Conservation (phyloP, 2,113 vertebrate species). For the Rhynchomys soricoides region DNA sequence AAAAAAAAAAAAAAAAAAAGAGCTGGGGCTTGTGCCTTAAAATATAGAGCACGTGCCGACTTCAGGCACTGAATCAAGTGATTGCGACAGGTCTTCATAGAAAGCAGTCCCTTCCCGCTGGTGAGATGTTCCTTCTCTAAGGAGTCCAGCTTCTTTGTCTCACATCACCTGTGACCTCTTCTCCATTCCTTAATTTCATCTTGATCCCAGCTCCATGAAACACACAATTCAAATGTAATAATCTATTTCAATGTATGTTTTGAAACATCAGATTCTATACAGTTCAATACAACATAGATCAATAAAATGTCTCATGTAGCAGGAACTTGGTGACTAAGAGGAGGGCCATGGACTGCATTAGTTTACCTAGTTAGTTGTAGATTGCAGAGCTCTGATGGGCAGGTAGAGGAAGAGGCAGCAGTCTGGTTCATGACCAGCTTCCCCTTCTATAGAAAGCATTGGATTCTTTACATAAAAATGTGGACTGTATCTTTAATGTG, state of each 20-base stretch:
- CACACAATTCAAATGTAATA: not conserved
- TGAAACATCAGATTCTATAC: not conserved
- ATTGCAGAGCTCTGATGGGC: not conserved
- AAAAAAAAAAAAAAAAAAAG: slow-evolving; percentile 79
- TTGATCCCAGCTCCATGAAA: not conserved
- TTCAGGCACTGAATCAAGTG: slow-evolving; percentile 62
- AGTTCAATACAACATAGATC: not conserved
- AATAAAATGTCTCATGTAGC: not conserved
- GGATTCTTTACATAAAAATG: not conserved
- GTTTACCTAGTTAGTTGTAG: not conserved
- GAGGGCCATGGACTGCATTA: not conserved
- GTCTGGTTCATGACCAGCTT: not conserved
- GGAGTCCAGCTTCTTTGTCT: not conserved
- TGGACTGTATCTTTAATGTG: not conserved
- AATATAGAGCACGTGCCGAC: slow-evolving; percentile 70
- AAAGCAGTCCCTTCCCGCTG: not conserved
- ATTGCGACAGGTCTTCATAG: slow-evolving; percentile 65
- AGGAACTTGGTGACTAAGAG: not conserved
- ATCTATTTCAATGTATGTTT: not conserved
- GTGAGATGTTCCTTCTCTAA: not conserved
- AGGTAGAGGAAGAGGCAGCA: not conserved
- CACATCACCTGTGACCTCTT: not conserved
- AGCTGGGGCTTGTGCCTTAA: slow-evolving; percentile 71
- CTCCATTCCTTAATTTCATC: not conserved
- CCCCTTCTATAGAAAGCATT: not conserved